Percentiles rank a stretch among this genome's conserved stretches.
Conservation (phyloP, 1,140 invertebrate species). For the Drosophila lacertosa region DNA sequence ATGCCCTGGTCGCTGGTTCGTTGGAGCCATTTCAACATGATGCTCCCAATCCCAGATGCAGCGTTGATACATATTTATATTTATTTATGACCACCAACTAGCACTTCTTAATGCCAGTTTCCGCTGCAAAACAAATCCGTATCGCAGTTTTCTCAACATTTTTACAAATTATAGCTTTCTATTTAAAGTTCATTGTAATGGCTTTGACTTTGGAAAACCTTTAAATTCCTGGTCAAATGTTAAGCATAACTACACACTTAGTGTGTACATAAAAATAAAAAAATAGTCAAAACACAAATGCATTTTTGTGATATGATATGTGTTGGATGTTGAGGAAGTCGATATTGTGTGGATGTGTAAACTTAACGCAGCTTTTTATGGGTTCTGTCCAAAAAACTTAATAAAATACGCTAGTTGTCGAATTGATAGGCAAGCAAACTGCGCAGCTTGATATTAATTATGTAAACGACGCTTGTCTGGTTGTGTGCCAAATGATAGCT, state of each 20-base stretch:
- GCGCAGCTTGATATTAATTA: conserved; percentile 49
- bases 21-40: background rate
- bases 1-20: conserved; percentile 5
- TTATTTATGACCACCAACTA: too few relatives aligned
- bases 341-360: background rate
- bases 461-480: conserved; percentile 22
- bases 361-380: background rate
- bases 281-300: too few relatives aligned
- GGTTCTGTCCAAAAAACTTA: background rate
- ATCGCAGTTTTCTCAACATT: too few relatives aligned
- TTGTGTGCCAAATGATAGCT: background rate
- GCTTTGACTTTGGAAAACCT: too few relatives aligned
- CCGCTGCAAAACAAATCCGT: too few relatives aligned
- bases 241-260: too few relatives aligned
- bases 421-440: conserved; percentile 24
- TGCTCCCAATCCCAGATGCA: background rate
- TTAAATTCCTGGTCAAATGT: too few relatives aligned
- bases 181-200: too few relatives aligned
- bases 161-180: too few relatives aligned
- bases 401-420: background rate
- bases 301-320: too few relatives aligned
- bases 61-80: background rate
- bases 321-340: background rate
- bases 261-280: too few relatives aligned
- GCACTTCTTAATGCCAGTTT: background rate